Percentiles rank a stretch among this genome's conserved stretches.
These are phyloP conservation scores for Haliclystus octoradiatus DNA, from an alignment of 30 jellyfish, hydroid and myxozoan species.

Conservation along the genomic window DNA sequence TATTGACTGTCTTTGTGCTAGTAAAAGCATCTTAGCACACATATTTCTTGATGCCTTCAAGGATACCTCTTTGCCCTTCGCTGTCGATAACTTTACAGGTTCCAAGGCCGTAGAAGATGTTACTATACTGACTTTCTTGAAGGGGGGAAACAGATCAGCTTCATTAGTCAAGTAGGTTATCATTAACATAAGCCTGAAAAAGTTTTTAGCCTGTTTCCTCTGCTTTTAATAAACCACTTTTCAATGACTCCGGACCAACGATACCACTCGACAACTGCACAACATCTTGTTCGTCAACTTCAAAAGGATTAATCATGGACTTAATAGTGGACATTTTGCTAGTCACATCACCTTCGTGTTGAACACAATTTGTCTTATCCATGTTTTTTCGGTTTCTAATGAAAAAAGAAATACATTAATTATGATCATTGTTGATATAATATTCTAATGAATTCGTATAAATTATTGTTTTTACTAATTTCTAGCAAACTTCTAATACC, in stretches of 20 bases:
- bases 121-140: background rate
- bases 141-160: slow-evolving; percentile 23
- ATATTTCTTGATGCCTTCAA: no score
- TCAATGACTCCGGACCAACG: slow-evolving; percentile 4
- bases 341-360: slow-evolving; percentile 1
- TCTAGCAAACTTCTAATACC: slow-evolving; percentile 2
- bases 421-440: no score
- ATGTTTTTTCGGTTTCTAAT: slow-evolving; percentile 25
- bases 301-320: slow-evolving; percentile 25
- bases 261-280: slow-evolving; percentile 31
- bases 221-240: slow-evolving; percentile 11
- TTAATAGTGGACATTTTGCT: slow-evolving; percentile 4
- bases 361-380: slow-evolving; percentile 1
- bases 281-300: slow-evolving; percentile 1
- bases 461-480: no score
- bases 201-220: slow-evolving; percentile 20
- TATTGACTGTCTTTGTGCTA: no score
- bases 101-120: background rate
- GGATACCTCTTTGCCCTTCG: slow-evolving; percentile 18
- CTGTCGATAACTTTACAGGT: background rate
- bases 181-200: slow-evolving; percentile 6
- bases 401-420: background rate
- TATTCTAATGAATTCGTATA: no score
- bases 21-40: no score
- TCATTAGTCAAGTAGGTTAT: slow-evolving; percentile 3